Base-by-base conservation (phyloP, 2,888 invertebrate species). In the Aphidius colemani region DNA sequence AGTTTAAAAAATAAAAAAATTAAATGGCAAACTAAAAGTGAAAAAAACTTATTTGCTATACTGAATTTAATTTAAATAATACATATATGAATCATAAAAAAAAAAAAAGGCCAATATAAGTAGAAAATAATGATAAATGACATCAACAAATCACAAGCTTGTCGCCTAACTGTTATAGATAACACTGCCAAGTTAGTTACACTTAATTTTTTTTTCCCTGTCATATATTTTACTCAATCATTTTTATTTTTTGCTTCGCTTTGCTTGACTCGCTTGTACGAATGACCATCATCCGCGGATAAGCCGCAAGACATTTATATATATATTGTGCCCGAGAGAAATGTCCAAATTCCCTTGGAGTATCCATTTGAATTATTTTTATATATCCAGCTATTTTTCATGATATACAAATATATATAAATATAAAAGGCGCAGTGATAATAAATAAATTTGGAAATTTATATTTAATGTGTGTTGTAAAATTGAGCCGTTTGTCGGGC, bases 301-400 rank as follows among this genome's bases (percentile, higher is more conserved):
- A 81, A 82, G 79, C 78, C 75, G 69, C 60, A 57, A 63, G 70
- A 71, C 66, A 56, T 61, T 61, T 30, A 30, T 30, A 30, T 69
- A 79, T 76, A 80, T 79, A 81, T 81, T 73, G 77, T 71, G 30
- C 67, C 67, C 55, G 53, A 56, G 50, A 66, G 61, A 61, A 64
- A 68, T 65, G 69, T 70, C 69, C 69, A 63, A 56, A 61, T 46
- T 70, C 67, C 62, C 57, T 67, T 60, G 49, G 63, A 53, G 43
- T 80, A 82, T 82, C 82, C 78, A 77, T 82, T 80, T 81, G 82
- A 82, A 80, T 82, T 82, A 82, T 80, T 78, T n/a, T 78, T 5
- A 30, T 80, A 81, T 80, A 76, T 78, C 80, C 78, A 53, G 69
- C 74, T 73, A 81, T 81, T 80, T 82, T 81, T 82, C 78, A 80